Evolutionary conservation across 1,140 invertebrate genomes (phyloP), one percentile per base, ranked within the genome.

Genomic region (Papilio helenus): DNA sequence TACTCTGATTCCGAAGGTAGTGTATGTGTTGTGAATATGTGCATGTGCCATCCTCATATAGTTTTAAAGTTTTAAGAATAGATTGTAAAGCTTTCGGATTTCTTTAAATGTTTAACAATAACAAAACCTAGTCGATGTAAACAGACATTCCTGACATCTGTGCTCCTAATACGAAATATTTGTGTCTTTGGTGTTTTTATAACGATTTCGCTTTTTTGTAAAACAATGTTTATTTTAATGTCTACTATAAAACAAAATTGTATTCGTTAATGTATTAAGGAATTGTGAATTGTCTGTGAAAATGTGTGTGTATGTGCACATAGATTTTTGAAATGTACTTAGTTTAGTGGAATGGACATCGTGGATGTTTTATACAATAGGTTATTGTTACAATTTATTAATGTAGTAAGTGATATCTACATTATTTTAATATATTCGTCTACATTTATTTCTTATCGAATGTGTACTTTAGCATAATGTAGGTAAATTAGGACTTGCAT

Each of bases 311-410:
- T 81, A 74, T 80, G 80, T 81, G 80, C 79, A 83, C 77, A 83
- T 18, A 77, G 20, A 79, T 61, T 26, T 61, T 61, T 61, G 58
- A 61, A 61, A 82, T 83, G 80, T 83, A 85, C 78, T 80, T 85
- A 84, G 82, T 81, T 82, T 82, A 80, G 71, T 23, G 18, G 26
- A 76, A 76, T 55, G 26, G 23, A 83, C 83, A 80, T 83, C 73
- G 79, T 83, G 83, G 73, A 77, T 80, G 76, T 80, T 72, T 29
- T 23, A 81, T 80, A 74, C 78, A 80, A 79, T 79, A 68, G 61
- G 77, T 79, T 81, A 77, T 65, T 58, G 29, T 74, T 81, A 20
- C 23, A 23, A 14, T 73, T 51, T 51, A 76, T 29, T 29, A 23
- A 46, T 46, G 42, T 74, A 74, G 72, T 20, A 74, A 46, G 72